Conservation (phyloP, 1,140 invertebrate genomes). For the Trichoplusia ni region DNA sequence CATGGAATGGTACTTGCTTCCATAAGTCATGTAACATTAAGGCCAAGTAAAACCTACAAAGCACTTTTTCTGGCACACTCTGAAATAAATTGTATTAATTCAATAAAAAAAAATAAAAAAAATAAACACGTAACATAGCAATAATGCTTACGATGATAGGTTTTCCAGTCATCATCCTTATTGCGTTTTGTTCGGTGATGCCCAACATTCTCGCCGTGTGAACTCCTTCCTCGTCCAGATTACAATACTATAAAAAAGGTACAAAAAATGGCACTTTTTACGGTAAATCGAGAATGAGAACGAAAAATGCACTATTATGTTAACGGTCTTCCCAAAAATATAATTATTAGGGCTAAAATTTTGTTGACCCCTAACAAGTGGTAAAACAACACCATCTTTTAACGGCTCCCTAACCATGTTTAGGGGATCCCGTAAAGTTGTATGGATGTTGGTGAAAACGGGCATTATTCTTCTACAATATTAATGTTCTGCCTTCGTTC, state of each 20-base stretch:
- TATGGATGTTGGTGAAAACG: too few relatives aligned
- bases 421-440: too few relatives aligned
- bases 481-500: too few relatives aligned
- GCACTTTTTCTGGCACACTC: slow-evolving; percentile 82
- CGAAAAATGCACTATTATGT: too few relatives aligned
- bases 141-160: slow-evolving; percentile 69
- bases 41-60: slow-evolving; percentile 92
- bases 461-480: too few relatives aligned
- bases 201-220: slow-evolving; percentile 86
- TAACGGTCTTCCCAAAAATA: too few relatives aligned
- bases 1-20: slow-evolving; percentile 86
- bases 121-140: too few relatives aligned
- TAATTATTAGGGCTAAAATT: too few relatives aligned
- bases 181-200: slow-evolving; percentile 85
- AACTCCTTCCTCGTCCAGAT: slow-evolving; percentile 81
- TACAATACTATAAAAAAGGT: slow-evolving; percentile 79
- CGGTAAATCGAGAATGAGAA: too few relatives aligned
- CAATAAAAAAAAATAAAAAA: slow-evolving; percentile 5
- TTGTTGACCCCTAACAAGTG: too few relatives aligned
- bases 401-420: too few relatives aligned
- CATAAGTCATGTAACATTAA: slow-evolving; percentile 93
- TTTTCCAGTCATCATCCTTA: slow-evolving; percentile 84
- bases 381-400: too few relatives aligned
- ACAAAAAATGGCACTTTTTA: background rate
- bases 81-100: slow-evolving; percentile 53